A percentile compares a stretch with the other conserved stretches of the same genome.
These are phyloP conservation scores for Halictus quadricinctus DNA, from an alignment of 2,888 invertebrate species.

Conservation along the genomic window DNA sequence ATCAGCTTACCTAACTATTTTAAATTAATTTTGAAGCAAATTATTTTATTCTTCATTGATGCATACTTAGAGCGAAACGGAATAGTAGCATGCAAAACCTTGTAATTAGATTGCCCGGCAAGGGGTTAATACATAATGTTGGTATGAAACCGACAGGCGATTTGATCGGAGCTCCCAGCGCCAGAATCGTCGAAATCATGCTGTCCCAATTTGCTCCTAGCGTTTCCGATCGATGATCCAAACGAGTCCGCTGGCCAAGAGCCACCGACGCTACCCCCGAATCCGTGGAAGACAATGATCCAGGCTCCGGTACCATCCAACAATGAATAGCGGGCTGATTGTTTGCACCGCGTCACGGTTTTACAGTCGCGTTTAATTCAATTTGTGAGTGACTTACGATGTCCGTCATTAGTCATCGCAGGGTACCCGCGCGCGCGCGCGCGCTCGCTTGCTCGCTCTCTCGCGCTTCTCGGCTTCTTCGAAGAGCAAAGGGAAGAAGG, in stretches of 20 bases:
- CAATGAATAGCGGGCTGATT: conserved; percentile 74
- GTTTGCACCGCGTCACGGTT: conserved; percentile 74
- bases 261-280: conserved; percentile 29
- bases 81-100: too few relatives aligned
- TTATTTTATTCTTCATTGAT: too few relatives aligned
- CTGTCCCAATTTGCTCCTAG: background rate
- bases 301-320: conserved; percentile 37
- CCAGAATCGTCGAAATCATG: background rate
- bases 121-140: too few relatives aligned
- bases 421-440: conserved; percentile 42
- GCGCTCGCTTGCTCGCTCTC: background rate
- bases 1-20: too few relatives aligned
- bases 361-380: conserved; percentile 75
- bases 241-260: background rate
- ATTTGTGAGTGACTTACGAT: conserved; percentile 72
- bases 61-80: too few relatives aligned
- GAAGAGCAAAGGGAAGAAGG: conserved; percentile 27
- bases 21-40: too few relatives aligned
- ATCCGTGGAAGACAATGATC: conserved; percentile 60
- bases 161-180: background rate
- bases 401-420: conserved; percentile 74
- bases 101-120: too few relatives aligned
- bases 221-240: background rate
- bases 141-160: background rate
- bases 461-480: conserved; percentile 50